phyloP scores from a whole-genome alignment of 1,140 invertebrate genomes.

The Drosophila mayri region DNA sequence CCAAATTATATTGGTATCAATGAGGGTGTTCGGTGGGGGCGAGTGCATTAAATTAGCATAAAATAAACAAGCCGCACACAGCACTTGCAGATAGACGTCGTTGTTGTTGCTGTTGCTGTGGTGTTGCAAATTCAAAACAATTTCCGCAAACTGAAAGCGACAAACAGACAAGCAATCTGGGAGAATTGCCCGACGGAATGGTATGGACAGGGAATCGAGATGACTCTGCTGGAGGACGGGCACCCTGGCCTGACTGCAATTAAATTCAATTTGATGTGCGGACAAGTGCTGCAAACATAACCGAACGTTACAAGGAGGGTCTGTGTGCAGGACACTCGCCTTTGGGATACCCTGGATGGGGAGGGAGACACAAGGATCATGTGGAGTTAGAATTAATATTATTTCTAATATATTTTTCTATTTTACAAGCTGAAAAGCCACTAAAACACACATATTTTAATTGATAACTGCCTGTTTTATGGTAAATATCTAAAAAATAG shows the following conservation, averaged over 20 bases:
- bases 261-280: conserved; percentile 76
- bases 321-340: neutral
- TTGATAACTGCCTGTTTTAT: neutral
- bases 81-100: conserved; percentile 33
- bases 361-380: neutral
- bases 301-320: neutral
- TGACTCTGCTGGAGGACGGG: conserved; percentile 11
- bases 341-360: conserved; percentile 8
- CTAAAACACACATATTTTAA: neutral
- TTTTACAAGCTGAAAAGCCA: neutral
- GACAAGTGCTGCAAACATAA: conserved; percentile 40
- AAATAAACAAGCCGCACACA: conserved; percentile 61
- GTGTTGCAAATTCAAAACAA: conserved; percentile 68
- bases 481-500: neutral
- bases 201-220: neutral
- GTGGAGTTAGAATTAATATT: neutral
- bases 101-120: conserved; percentile 11
- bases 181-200: neutral
- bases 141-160: conserved; percentile 54
- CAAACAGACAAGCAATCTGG: conserved; percentile 56
- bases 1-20: conserved; percentile 79
- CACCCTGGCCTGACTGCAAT: conserved; percentile 52
- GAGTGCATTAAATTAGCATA: conserved; percentile 81
- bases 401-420: neutral
- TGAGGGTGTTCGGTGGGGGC: conserved; percentile 18